Evolutionary conservation across 2,113 vertebrate species (phyloP).

Genomic region (Thymallus thymallus): DNA sequence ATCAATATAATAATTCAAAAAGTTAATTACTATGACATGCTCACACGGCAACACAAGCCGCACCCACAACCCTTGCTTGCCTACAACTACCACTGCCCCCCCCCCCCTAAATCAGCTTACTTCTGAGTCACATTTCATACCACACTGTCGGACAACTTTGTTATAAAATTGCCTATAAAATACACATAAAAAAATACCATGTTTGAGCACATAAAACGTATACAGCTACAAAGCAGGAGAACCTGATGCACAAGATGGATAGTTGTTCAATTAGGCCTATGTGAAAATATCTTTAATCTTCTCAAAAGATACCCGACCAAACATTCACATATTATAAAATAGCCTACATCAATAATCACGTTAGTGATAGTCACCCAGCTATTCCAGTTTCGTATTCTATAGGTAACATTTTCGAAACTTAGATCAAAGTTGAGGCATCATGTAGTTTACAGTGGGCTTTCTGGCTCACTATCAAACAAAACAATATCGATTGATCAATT

Average conservation of each 20-base stretch:
- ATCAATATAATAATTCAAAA: background rate
- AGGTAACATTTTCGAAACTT: no score
- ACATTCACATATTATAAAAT: no score
- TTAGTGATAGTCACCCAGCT: no score
- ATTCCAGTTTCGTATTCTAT: no score
- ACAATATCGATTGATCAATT: no score
- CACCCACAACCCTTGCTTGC: slow-evolving; percentile 65
- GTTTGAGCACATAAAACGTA: background rate
- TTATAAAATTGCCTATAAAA: slow-evolving; percentile 36
- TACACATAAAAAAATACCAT: background rate
- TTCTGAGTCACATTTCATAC: slow-evolving; percentile 74
- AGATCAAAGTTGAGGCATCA: no score
- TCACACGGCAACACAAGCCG: slow-evolving; percentile 58
- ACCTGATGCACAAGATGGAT: background rate
- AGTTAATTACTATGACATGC: slow-evolving; percentile 32
- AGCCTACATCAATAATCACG: no score
- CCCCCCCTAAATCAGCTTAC: slow-evolving; percentile 83
- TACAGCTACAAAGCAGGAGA: background rate
- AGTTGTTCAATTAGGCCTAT: no score
- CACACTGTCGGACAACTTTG: slow-evolving; percentile 59
- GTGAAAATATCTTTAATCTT: no score
- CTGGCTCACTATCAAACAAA: no score
- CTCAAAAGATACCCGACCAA: no score
- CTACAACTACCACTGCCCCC: slow-evolving; percentile 55
- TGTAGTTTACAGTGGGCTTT: no score